Base-by-base conservation (phyloP, 2,113 vertebrate genomes). In the Pithys albifrons region DNA sequence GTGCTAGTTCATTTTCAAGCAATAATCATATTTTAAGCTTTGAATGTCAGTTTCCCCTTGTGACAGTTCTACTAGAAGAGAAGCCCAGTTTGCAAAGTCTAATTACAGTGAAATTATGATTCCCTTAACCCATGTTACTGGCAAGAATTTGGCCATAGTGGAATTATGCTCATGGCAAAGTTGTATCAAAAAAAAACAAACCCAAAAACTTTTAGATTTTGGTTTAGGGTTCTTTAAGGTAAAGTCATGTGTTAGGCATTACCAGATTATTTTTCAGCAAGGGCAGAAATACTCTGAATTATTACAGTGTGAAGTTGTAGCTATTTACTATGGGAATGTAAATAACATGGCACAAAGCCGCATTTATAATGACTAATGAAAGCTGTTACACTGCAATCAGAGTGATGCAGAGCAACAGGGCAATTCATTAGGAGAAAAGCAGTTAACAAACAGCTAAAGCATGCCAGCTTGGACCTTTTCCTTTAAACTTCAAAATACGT, bases 351-450 rank as follows among this genome's bases (percentile, higher is more conserved):
- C 97, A 97, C 93, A 86, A 96, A 98, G 98, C 94, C 37, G 45
- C 98, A 95, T 98, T 98, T 98, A 66, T 97, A 96, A 82, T 97
- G 96, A 97, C 96, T 98, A 98, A 98, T 97, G 97, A 98, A 98
- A 97, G 95, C 96, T 97, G 95, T 97, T 98, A 95, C 73, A 93
- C 95, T 97, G 65, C 95, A 97, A 94, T 97, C 97, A 97, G 95
- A 94, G 96, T 95, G 96, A 97, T 97, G 80, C 97, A 97, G 97
- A 97, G 96, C 96, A 97, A 96, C 96, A 97, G 97, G 96, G 95
- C 97, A 97, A 96, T 97, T 98, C 94, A 97, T 98, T 98, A 98
- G 84, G 93, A 98, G 95, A 98, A 96, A 92, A 91, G 29, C 93
- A 85, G 95, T 92, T 97, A 97, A 96, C 95, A 97, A 98, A 97